Evolutionary conservation across 2,113 vertebrate genomes (phyloP).

Genomic region (Gnathonemus longibarbis): DNA sequence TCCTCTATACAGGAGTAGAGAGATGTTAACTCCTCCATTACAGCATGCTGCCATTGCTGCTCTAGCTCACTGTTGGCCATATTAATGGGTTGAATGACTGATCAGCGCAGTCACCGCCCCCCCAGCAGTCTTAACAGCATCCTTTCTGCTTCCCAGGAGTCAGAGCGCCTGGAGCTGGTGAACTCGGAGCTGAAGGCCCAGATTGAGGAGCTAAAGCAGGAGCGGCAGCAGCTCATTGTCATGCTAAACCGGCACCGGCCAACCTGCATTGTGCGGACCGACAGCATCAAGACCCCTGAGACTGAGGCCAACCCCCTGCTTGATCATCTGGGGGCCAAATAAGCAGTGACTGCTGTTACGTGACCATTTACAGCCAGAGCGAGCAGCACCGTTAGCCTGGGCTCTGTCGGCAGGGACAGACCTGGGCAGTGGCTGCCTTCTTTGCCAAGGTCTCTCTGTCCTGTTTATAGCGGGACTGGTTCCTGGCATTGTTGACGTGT

Average conservation of each 20-base stretch:
- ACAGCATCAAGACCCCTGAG: slow-evolving; percentile 85
- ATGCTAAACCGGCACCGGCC: slow-evolving; percentile 90
- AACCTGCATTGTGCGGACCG: slow-evolving; percentile 88
- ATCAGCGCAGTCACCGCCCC: not conserved
- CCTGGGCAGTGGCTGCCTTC: slow-evolving; percentile 13
- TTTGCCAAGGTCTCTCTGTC: not conserved
- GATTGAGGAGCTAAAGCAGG: slow-evolving; percentile 89
- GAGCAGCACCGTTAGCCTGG: not conserved
- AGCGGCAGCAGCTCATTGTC: slow-evolving; percentile 87
- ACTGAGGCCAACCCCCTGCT: slow-evolving; percentile 74
- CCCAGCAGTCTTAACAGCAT: not conserved
- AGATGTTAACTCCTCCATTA: not conserved
- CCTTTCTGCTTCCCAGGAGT: slow-evolving; percentile 64
- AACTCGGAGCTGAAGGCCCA: slow-evolving; percentile 89
- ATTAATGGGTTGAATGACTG: not conserved
- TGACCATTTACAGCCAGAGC: not conserved
- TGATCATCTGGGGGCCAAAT: slow-evolving; percentile 75
- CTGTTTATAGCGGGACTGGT: slow-evolving; percentile 22
- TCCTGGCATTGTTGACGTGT: not conserved
- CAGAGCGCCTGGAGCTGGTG: slow-evolving; percentile 86
- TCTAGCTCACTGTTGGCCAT: not conserved
- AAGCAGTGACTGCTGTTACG: slow-evolving; percentile 32
- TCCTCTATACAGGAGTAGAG: not conserved
- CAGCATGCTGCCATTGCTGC: not conserved
- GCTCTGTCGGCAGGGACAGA: slow-evolving; percentile 21